Evolutionary conservation across 2,113 vertebrate species (phyloP).

Genomic region (Campylomormyrus tamandua): DNA sequence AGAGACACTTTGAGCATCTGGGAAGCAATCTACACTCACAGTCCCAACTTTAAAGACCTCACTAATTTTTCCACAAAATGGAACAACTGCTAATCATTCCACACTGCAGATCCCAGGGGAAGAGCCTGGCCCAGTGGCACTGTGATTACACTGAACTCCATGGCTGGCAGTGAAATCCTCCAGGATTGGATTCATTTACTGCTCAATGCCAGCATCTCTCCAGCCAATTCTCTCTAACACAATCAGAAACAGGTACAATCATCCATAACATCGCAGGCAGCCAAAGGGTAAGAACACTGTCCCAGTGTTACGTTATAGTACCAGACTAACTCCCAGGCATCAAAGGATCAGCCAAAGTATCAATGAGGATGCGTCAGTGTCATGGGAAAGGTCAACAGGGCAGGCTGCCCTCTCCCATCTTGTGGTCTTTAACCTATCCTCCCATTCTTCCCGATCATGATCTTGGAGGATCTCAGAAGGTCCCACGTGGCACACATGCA

Average conservation of each 20-base stretch:
- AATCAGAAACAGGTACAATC: neutral
- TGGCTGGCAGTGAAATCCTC: neutral
- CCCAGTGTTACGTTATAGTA: neutral
- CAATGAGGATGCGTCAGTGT: neutral
- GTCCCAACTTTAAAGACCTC: neutral
- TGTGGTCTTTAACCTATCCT: neutral
- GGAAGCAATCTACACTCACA: neutral
- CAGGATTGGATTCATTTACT: neutral
- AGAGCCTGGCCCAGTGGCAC: neutral
- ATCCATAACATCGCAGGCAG: neutral
- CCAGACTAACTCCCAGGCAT: neutral
- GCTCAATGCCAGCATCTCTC: neutral
- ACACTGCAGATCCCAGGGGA: neutral
- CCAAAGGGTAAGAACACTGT: neutral
- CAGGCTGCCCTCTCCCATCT: neutral
- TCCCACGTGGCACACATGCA: neutral
- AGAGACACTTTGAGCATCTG: neutral
- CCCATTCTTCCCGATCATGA: neutral
- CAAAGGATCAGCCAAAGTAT: neutral
- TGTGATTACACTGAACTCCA: neutral
- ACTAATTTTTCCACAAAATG: neutral
- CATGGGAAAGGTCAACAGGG: neutral
- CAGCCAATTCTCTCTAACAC: neutral
- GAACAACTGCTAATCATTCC: neutral
- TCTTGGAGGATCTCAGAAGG: neutral